Evolutionary conservation across 2,888 invertebrate genomes (phyloP).

Genomic region (Germaria angustata): DNA sequence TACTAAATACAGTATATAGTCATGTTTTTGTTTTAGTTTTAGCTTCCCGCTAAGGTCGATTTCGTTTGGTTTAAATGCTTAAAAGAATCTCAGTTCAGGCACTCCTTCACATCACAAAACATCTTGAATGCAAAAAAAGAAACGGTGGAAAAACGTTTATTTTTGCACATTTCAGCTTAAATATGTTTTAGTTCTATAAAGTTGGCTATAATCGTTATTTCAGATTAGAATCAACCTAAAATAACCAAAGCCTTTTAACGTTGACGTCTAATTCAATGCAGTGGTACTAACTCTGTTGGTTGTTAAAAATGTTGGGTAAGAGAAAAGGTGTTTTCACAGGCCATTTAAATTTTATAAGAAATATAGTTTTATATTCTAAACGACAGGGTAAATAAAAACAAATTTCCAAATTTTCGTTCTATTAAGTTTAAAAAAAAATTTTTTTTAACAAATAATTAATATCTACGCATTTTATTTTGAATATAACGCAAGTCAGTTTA

Average conservation of each 20-base stretch:
- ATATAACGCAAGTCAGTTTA: too few relatives aligned
- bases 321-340: neutral
- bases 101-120: slow-evolving; percentile 54
- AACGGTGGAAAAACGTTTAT: slow-evolving; percentile 31
- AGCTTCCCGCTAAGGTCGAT: slow-evolving; percentile 24
- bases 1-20: slow-evolving; percentile 27
- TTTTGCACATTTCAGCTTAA: slow-evolving; percentile 52
- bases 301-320: slow-evolving; percentile 28
- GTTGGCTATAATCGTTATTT: slow-evolving; percentile 61
- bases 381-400: neutral
- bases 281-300: neutral
- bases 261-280: slow-evolving; percentile 59
- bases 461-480: too few relatives aligned
- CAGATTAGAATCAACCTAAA: slow-evolving; percentile 64
- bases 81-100: slow-evolving; percentile 55
- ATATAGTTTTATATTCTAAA: neutral
- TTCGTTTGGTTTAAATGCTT: neutral
- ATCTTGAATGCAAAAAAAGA: neutral
- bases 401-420: neutral
- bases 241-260: slow-evolving; percentile 59
- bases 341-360: neutral
- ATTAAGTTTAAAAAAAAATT: too few relatives aligned
- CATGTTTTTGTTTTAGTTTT: slow-evolving; percentile 23
- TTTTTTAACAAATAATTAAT: too few relatives aligned
- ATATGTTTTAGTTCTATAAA: slow-evolving; percentile 54